phyloP scores from a whole-genome alignment of 2,113 vertebrate species.

The Cygnus atratus region DNA sequence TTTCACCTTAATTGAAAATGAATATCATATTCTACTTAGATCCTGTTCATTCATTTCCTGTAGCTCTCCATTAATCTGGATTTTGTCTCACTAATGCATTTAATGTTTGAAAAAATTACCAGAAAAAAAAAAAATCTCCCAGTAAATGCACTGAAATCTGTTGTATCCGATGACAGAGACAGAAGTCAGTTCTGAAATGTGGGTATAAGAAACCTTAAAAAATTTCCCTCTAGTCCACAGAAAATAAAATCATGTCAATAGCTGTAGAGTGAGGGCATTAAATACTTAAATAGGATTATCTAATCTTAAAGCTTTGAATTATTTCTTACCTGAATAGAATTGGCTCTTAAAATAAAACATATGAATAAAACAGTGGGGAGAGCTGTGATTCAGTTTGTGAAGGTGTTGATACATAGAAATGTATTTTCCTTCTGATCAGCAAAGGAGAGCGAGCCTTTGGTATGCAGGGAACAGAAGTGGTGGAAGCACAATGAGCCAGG shows the following conservation, averaged over 20 bases:
- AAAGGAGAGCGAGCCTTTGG: neutral
- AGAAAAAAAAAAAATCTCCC: neutral
- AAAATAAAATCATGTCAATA: neutral
- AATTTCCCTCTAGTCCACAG: neutral
- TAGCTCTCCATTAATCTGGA: neutral
- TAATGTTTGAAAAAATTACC: neutral
- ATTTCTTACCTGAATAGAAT: neutral
- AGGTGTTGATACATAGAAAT: neutral
- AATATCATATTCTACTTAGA: neutral
- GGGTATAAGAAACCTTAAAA: neutral
- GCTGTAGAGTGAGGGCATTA: neutral
- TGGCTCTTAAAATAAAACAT: neutral
- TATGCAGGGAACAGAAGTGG: neutral
- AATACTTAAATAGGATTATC: neutral
- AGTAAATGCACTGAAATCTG: neutral
- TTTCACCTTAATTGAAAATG: neutral
- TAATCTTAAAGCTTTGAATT: neutral
- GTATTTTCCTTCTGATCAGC: neutral
- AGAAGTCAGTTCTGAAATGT: neutral
- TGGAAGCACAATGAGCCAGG: rapidly evolving
- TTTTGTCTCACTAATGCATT: neutral
- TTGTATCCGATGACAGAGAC: neutral
- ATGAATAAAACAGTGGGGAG: neutral
- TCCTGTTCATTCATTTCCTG: neutral
- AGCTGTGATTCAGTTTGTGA: neutral